Base-by-base conservation (phyloP, 2,113 vertebrate species). In the Corydoras maculifer region DNA sequence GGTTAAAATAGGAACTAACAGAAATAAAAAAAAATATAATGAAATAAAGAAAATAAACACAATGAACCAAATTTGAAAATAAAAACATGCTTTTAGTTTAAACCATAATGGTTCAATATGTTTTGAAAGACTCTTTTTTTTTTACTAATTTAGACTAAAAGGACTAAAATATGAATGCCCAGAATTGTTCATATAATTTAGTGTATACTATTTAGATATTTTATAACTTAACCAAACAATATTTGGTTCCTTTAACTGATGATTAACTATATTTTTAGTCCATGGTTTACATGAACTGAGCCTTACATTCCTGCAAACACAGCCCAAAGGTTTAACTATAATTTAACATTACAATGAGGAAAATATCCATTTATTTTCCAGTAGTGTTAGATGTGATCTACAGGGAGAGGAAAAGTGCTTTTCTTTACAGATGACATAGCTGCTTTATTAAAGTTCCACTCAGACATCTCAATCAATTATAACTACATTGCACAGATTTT, bases 401-500 rank as follows among this genome's bases (percentile, higher is more conserved):
- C 73, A 77, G 88, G 85, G 88, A 88, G 81, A 79, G 80, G 83
- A 88, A 90, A 90, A 90, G 87, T 88, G 88, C 85, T 86, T 87
- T 90, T 92, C 89, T 90, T 91, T 87, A 84, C 84, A 86, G 88
- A 91, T 90, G 90, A 89, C 86, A 88, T 84, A 87, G 81, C 84
- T 82, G 85, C 87, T 88, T 87, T 87, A 82, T 83, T 84, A 88
- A 90, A 91, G 88, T 89, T 88, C 86, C 83, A 88, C 78, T 87
- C 85, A 90, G 89, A 89, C 88, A 89, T 88, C 88, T 90, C 87
- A 91, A 91, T 91, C 90, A 91, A 92, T 92, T 91, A 91, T 92
- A 92, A 92, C 89, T 85, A 86, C 87, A 92, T 91, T 91, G 86
- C 78, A 69, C 83, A 86, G 86, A 87, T 91, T 92, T 91, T 86